Percentiles rank a stretch among this genome's conserved stretches.
phyloP scores from a whole-genome alignment of 1,140 invertebrate species.

The Caenorhabditis elegans region DNA sequence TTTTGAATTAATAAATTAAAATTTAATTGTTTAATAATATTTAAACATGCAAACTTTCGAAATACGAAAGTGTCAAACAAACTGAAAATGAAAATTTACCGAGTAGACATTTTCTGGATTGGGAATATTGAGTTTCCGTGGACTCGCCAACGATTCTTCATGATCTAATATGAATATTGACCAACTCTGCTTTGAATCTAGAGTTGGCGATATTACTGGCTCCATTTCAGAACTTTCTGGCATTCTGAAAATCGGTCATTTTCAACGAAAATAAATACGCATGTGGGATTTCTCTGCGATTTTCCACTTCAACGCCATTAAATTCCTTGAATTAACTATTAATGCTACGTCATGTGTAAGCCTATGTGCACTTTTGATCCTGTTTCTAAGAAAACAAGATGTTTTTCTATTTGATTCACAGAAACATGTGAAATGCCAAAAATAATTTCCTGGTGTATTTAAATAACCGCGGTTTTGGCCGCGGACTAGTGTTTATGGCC shows the following conservation, averaged over 20 bases:
- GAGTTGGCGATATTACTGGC: no score
- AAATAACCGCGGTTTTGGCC: background rate
- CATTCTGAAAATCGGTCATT: no score
- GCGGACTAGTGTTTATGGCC: background rate
- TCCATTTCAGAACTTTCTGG: no score
- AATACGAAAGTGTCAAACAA: no score
- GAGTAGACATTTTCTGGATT: background rate
- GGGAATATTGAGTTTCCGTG: background rate
- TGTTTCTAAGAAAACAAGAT: background rate
- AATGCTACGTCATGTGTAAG: constrained; percentile 21
- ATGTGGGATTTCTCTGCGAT: no score
- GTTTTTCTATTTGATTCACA: background rate
- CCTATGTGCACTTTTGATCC: background rate
- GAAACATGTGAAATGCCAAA: background rate
- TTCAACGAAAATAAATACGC: no score
- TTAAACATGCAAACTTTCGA: no score
- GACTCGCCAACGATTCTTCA: background rate
- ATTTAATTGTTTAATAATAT: no score
- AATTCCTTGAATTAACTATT: background rate
- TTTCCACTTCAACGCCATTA: background rate
- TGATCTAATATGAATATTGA: background rate
- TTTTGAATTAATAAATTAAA: no score
- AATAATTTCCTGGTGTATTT: background rate
- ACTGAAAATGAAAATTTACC: no score
- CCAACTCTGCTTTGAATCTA: background rate